Base-by-base conservation (phyloP, 2,888 invertebrate genomes). In the Strigamia transsilvanica region DNA sequence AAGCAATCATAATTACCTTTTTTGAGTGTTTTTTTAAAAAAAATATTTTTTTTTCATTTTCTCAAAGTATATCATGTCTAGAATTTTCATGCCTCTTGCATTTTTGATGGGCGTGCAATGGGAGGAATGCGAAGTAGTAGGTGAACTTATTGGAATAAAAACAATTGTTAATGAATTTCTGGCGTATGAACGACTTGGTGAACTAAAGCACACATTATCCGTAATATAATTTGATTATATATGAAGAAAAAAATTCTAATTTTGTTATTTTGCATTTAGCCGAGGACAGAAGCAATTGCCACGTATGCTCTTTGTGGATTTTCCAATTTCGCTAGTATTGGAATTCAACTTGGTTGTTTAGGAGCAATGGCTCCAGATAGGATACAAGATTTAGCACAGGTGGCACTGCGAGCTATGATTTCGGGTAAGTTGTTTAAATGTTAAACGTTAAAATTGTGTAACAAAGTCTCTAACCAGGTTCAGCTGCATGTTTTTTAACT, bases 151-250 rank as follows among this genome's bases (percentile, higher is more conserved):
- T 79, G 98, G 97, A 0, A 88, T 96, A 18, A 98, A 98, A 89
- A 94, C 94, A 0, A 92, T 96, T 23, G 91, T 97, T n/a, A 98
- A 98, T 86, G 98, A 98, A 88, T 97, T 98, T 87, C 93, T 96
- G 0, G 97, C 97, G 0, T 98, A 96, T 87, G 90, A 93, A 86
- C 90, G 92, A 79, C 91, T 98, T 87, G 92, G 93, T 0, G 89
- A 90, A 83, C 91, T 92, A 88, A 91, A 91, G 83, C 85, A 86
- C 0, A 83, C 89, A 61, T 86, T 94, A 13, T 91, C 91, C 83
- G 93, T 93, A 87, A 89, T 89, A 87, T 18, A 61, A 61, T 21
- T 6, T 23, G 9, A 18, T 79, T 41, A 41, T n/a, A 5, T 38
- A n/a, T 38, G 0, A 38, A 34, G 1, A 13, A 21, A 38, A 2